Evolutionary conservation across 2,113 vertebrate genomes (phyloP), one percentile per base, ranked within the genome.

Genomic region (Nicator chloris): DNA sequence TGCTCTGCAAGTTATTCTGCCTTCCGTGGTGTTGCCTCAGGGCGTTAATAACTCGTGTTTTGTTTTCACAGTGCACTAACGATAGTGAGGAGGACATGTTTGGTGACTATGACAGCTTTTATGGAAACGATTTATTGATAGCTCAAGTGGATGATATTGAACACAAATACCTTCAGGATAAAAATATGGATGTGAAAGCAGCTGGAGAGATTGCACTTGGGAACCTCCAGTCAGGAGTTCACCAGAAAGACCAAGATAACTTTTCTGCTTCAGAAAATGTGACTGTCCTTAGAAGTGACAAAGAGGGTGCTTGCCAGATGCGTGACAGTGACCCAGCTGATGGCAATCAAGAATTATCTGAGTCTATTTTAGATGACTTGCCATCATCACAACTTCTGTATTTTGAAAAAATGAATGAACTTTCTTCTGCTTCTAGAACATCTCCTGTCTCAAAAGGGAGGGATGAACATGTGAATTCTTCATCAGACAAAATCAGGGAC

Each of bases 1-100:
- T 15, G 4, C 31, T 37, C 9, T 44, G 2, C 4, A 0, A 9
- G 13, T 35, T 61, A 1, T 3, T 31, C 19, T 60, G 45, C 24
- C 3, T 17, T 3, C 31, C 8, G 28, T 37, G 66, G 2, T 39
- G 21, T 7, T 44, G 1, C n/a, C 69, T 14, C 4, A 4, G 22
- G 21, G 9, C 10, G 7, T 7, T 61, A 42, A 39, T n/a, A 5
- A 7, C 21, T 24, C 0, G 5, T 8, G 6, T 22, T 28, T 8
- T 23, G 47, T 56, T 94, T 93, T 90, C 90, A 15, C 95, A 99
- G 99, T 96, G 72, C 68, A 93, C 77, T 73, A 97, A 98, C 6
- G 98, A 98, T 9, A 98, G 98, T 6, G 98, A 97, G 20, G 99
- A 99, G 76, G 99, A 99, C 68, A 79, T 99, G 54, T 99, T 99